Evolutionary conservation across 35 echinoderm and acorn worm species (phyloP).

Genomic region (Apostichopus japonicus): DNA sequence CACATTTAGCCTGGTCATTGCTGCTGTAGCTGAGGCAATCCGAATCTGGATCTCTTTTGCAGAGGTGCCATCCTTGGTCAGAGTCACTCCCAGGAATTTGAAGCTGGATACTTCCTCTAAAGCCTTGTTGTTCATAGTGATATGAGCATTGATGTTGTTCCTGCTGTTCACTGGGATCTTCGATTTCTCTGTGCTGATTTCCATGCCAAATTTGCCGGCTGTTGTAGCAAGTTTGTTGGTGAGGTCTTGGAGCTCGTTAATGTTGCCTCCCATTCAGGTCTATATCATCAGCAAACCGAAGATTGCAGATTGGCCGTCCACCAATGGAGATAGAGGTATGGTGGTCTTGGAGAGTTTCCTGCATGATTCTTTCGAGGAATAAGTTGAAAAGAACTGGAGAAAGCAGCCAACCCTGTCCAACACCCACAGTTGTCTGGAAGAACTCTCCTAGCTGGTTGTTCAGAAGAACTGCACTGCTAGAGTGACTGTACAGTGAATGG

Average conservation of each 20-base stretch:
- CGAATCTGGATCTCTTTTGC: background rate
- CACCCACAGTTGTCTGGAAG: too few relatives aligned
- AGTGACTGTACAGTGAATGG: too few relatives aligned
- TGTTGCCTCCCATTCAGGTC: background rate
- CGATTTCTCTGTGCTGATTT: background rate
- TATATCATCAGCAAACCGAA: constrained; percentile 28
- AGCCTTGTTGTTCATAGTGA: background rate
- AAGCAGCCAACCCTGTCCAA: too few relatives aligned
- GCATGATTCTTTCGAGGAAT: constrained; percentile 27
- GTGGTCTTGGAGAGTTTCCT: constrained; percentile 44
- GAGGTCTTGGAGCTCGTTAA: constrained; percentile 9
- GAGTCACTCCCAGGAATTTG: background rate
- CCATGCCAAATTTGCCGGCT: constrained; percentile 25
- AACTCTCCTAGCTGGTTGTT: too few relatives aligned
- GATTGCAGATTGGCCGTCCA: constrained; percentile 31
- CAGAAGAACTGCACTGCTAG: too few relatives aligned
- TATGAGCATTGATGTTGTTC: background rate
- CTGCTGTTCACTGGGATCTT: constrained; percentile 26
- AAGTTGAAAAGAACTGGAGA: too few relatives aligned
- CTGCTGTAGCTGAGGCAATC: background rate
- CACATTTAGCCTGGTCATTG: background rate
- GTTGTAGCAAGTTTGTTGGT: constrained; percentile 37
- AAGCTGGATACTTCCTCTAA: constrained; percentile 3
- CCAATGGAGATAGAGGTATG: background rate
- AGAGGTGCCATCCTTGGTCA: background rate